These are phyloP conservation scores for Aphis gossypii DNA, from an alignment of 1,140 invertebrate genomes.

Conservation along the genomic window DNA sequence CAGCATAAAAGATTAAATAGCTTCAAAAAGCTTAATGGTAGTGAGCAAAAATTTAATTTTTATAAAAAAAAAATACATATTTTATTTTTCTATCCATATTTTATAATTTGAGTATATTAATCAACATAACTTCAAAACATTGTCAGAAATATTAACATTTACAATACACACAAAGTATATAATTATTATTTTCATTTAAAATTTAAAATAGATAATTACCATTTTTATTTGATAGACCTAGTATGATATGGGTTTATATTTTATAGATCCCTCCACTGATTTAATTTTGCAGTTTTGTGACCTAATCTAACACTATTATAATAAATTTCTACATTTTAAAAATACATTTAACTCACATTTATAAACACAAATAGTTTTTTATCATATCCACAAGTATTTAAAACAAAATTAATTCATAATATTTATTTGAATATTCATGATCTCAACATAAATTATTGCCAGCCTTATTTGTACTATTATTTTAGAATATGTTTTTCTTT, in stretches of 20 bases:
- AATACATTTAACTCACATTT: too few species aligned
- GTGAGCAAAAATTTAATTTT: neutral
- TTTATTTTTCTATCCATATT: neutral
- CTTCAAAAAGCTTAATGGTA: neutral
- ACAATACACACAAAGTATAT: neutral
- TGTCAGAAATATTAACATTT: neutral
- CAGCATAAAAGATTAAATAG: neutral
- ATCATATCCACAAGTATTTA: too few species aligned
- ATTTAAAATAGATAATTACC: neutral
- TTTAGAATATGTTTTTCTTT: neutral
- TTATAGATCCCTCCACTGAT: neutral
- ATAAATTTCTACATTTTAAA: too few species aligned
- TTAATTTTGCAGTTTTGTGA: neutral
- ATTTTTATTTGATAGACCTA: neutral
- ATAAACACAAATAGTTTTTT: too few species aligned
- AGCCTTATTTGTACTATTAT: neutral
- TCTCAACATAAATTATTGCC: neutral
- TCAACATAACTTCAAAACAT: too few species aligned
- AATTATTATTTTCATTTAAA: neutral
- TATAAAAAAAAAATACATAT: too few species aligned
- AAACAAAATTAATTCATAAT: too few species aligned
- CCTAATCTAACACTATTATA: neutral
- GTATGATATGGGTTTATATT: neutral
- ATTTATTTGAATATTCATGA: neutral
- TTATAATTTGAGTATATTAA: neutral